Percentiles rank a stretch among this genome's conserved stretches.
These are phyloP conservation scores for Eristalinus aeneus DNA, from an alignment of 2,888 invertebrate species.

Conservation along the genomic window DNA sequence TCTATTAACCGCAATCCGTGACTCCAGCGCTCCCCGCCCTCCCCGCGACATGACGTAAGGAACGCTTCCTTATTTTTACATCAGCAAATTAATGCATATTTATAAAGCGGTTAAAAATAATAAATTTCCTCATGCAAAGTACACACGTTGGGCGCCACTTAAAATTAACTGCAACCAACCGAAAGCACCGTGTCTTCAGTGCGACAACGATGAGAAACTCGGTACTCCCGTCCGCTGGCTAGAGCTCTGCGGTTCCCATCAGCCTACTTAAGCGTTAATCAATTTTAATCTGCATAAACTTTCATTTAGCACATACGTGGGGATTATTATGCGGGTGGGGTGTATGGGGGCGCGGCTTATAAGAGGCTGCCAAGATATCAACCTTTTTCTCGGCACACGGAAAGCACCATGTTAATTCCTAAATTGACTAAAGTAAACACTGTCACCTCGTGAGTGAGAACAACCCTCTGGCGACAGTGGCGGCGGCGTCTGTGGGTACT, in stretches of 20 bases:
- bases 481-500: not conserved
- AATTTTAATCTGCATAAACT: conserved; percentile 69
- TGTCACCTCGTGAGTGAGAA: conserved; percentile 42
- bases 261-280: conserved; percentile 65
- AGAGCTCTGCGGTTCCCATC: conserved; percentile 24
- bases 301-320: conserved; percentile 53
- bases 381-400: not conserved
- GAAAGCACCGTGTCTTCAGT: not conserved
- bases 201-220: not conserved
- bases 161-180: conserved; percentile 52
- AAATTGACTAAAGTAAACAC: conserved; percentile 67
- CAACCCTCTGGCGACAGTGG: not conserved
- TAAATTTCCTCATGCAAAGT: conserved; percentile 34
- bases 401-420: conserved; percentile 57
- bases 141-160: conserved; percentile 59
- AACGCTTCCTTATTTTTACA: conserved; percentile 41
- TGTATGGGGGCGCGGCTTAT: not conserved
- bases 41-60: conserved; percentile 21
- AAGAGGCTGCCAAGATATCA: conserved; percentile 36
- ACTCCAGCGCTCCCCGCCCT: not conserved
- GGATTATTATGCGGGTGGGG: conserved; percentile 6
- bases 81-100: conserved; percentile 66
- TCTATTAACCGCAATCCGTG: not conserved
- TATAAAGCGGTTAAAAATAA: conserved; percentile 66
- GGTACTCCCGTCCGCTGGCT: not conserved